Evolutionary conservation across 2,113 vertebrate genomes (phyloP).

Genomic region (Chamaea fasciata): DNA sequence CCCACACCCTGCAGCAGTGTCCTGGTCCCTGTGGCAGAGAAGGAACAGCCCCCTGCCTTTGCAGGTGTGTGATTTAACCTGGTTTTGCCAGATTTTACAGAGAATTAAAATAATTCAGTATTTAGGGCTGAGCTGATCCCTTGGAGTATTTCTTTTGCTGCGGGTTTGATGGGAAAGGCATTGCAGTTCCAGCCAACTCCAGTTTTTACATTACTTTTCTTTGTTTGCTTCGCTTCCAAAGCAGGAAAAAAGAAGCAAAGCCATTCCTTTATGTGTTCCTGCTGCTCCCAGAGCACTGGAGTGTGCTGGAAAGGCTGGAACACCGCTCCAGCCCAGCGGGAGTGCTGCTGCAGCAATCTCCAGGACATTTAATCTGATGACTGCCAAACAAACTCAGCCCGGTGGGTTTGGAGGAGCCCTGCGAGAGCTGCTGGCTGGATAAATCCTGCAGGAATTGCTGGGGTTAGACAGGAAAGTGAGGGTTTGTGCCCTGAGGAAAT

Average conservation of each 20-base stretch:
- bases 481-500: not conserved
- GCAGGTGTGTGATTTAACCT: not conserved
- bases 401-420: not conserved
- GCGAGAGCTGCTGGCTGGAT: not conserved
- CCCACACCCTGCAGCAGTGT: not conserved
- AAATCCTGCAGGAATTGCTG: not conserved
- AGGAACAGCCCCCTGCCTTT: fast-evolving
- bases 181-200: not conserved
- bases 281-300: not conserved
- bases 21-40: not conserved
- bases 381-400: not conserved
- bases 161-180: not conserved
- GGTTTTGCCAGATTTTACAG: not conserved
- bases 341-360: not conserved
- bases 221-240: not conserved
- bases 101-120: not conserved
- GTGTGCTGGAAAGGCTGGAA: not conserved
- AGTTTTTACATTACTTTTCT: not conserved
- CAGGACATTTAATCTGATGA: not conserved
- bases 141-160: not conserved
- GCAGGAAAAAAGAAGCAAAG: not conserved
- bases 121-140: not conserved
- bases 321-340: not conserved
- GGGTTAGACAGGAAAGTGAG: not conserved
- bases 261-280: not conserved